phyloP scores from a whole-genome alignment of 2,113 vertebrate genomes.

The Brachyhypopomus occidentalis region DNA sequence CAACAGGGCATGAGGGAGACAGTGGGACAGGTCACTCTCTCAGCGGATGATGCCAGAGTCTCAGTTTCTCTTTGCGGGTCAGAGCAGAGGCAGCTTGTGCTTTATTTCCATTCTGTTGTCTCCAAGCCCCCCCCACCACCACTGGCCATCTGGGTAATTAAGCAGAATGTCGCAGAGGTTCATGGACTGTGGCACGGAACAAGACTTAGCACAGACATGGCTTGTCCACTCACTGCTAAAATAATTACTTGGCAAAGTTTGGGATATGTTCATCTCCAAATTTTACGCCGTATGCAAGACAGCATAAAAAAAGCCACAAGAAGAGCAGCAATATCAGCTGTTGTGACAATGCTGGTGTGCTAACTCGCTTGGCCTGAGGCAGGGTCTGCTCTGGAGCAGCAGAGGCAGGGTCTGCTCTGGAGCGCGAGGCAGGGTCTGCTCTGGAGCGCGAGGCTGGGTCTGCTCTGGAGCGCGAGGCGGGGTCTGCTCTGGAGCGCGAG shows the following conservation, averaged over 20 bases:
- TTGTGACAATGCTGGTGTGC: neutral
- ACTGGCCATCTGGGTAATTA: conserved; percentile 47
- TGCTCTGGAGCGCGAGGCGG: no score
- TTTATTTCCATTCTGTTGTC: neutral
- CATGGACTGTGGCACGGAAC: conserved; percentile 43
- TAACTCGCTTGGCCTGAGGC: neutral
- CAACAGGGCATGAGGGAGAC: neutral
- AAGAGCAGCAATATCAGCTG: neutral
- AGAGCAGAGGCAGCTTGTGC: conserved; percentile 10
- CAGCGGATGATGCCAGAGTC: conserved; percentile 25
- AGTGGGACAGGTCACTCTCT: neutral
- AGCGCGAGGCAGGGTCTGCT: no score
- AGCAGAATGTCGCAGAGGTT: conserved; percentile 39
- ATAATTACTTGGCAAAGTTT: conserved; percentile 38
- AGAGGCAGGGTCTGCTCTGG: no score
- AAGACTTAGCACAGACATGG: conserved; percentile 18
- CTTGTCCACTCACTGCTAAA: conserved; percentile 30
- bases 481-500: no score
- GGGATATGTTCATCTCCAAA: conserved; percentile 29
- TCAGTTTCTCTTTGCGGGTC: conserved; percentile 1
- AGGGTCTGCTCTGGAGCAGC: neutral
- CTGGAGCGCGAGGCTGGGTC: no score
- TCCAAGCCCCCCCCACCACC: neutral
- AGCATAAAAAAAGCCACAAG: neutral
- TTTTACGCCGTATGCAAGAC: conserved; percentile 13